Conservation (phyloP, 2,888 invertebrate species). For the Eurytoma californica region DNA sequence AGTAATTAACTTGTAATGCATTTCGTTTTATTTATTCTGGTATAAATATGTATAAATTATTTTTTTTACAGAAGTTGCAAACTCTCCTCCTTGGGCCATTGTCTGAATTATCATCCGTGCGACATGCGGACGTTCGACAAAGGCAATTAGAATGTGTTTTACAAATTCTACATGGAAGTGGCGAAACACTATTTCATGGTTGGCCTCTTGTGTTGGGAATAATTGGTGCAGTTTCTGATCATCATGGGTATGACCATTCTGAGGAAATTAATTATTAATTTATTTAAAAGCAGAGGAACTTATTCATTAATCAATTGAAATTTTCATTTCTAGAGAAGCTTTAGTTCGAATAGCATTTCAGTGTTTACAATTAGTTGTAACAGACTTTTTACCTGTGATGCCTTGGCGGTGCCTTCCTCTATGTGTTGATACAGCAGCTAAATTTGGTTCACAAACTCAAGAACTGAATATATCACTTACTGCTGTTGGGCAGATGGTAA, state of each 20-base stretch:
- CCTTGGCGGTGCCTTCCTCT: conserved; percentile 91
- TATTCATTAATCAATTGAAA: conserved; percentile 23
- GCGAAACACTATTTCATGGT: conserved; percentile 93
- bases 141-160: conserved; percentile 96
- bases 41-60: conserved; percentile 22
- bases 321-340: conserved; percentile 81
- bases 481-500: conserved; percentile 95
- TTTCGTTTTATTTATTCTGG: conserved; percentile 17
- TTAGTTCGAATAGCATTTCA: conserved; percentile 96
- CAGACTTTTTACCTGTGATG: conserved; percentile 94
- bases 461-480: conserved; percentile 98
- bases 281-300: conserved; percentile 5
- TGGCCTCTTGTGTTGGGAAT: conserved; percentile 97
- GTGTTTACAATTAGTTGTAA: conserved; percentile 95
- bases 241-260: conserved; percentile 84
- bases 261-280: not conserved
- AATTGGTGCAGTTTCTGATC: conserved; percentile 95
- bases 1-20: conserved; percentile 74
- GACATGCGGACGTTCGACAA: conserved; percentile 95
- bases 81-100: conserved; percentile 91
- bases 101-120: conserved; percentile 91
- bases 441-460: conserved; percentile 96
- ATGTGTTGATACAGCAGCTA: conserved; percentile 94
- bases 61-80: conserved; percentile 81
- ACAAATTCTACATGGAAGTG: conserved; percentile 93